Base-by-base conservation (phyloP, 2,797 vertebrate species). In the Antrozous pallidus region DNA sequence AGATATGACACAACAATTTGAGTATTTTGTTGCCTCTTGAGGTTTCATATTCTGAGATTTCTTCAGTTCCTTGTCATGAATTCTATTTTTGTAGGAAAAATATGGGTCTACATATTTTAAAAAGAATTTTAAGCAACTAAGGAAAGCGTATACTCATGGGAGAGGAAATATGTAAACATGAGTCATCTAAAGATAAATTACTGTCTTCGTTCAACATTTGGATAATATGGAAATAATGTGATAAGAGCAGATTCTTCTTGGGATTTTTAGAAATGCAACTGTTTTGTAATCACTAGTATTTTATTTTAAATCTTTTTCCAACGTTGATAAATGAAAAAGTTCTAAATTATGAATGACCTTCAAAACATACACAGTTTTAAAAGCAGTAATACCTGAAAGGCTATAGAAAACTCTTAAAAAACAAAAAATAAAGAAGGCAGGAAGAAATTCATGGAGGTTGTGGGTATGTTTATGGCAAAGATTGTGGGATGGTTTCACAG, bases 71-170 rank as follows among this genome's bases (percentile, higher is more conserved):
- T 91, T 93, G 56, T 94, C 71, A 82, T 75, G n/a, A 65, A 40
- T 58, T 94, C 75, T 88, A 17, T 92, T 96, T 88, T 93, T 94
- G 3, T 74, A 75, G 56, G 47, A 65, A 71, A 91, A 82, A 78
- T 82, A 80, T 71, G 47, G 24, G 31, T 78, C 77, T 95, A n/a
- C 31, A 56, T 92, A 93, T 88, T 96, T 97, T 93, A 36, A 61
- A 88, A 95, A 65, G 54, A 88, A 93, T 94, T 87, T 91, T 82
- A 93, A 94, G 71, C 61, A 90, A 90, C 67, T 87, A 81, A 90
- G 38, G 40, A 90, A 93, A 90, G 45, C 78, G 38, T 83, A 78
- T 40, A 36, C 80, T 42, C 47, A 83, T 94, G 84, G 77, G 77
- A 90, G 42, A 70, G 90, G 81, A 93, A 92, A 87, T 91, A 92